These are phyloP conservation scores for Cryptotis parvus DNA, from an alignment of 2,113 vertebrate genomes.

Conservation along the genomic window DNA sequence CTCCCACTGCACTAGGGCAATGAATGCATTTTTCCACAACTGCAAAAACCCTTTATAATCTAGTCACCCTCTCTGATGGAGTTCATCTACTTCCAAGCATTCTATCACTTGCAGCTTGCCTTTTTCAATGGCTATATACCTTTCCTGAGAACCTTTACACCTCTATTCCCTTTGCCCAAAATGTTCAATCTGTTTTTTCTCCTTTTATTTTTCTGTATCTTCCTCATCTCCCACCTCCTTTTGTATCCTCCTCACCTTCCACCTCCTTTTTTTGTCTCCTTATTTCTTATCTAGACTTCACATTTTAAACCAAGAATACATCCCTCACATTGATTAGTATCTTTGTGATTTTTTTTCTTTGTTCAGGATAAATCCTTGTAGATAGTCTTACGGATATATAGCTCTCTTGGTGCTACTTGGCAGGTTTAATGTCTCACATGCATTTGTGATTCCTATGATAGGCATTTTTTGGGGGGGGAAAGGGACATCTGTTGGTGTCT, in stretches of 20 bases:
- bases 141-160: background rate
- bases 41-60: fast-evolving
- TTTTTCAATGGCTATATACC: background rate
- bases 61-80: background rate
- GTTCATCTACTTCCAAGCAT: background rate
- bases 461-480: no score
- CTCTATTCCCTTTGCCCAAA: background rate
- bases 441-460: background rate
- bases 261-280: background rate
- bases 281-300: background rate
- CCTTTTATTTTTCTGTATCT: background rate
- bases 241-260: background rate
- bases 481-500: no score
- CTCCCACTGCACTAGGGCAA: background rate
- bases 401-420: background rate
- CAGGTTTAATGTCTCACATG: background rate
- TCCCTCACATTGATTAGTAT: background rate
- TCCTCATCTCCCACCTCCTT: no score
- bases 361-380: background rate
- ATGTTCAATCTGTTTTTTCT: background rate
- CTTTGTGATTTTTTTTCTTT: background rate
- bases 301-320: conserved; percentile 3
- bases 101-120: no score
- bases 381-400: background rate
- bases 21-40: background rate